These are phyloP conservation scores for Salpingus planirostris DNA, from an alignment of 2,888 invertebrate species.

Conservation along the genomic window DNA sequence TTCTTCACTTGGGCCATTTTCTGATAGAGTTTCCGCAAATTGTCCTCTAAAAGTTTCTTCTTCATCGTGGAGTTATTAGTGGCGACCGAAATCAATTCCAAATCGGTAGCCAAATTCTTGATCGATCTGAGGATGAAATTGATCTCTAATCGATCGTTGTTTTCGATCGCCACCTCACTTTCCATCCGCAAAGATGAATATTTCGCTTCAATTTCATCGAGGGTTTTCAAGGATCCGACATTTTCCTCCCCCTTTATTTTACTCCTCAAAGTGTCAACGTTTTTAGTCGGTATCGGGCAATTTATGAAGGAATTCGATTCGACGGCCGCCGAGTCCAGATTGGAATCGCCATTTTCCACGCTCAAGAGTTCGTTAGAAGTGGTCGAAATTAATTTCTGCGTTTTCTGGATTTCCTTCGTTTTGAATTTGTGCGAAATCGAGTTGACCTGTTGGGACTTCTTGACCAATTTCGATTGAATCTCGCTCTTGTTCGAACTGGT, in stretches of 20 bases:
- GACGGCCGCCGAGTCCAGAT: neutral
- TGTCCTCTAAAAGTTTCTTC: conserved; percentile 17
- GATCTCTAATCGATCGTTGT: conserved; percentile 20
- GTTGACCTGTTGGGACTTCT: conserved; percentile 17
- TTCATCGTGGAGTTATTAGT: conserved; percentile 14
- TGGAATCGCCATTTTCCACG: conserved; percentile 1
- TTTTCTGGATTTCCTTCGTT: conserved; percentile 15
- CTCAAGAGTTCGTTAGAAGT: conserved; percentile 19
- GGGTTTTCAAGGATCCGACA: too few species aligned
- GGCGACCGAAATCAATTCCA: conserved; percentile 25
- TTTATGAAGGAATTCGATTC: neutral
- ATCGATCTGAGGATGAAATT: conserved; percentile 19
- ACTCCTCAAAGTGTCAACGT: too few species aligned
- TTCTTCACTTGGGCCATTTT: conserved; percentile 20
- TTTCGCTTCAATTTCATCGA: conserved; percentile 22
- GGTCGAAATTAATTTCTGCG: conserved; percentile 19
- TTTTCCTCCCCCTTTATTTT: neutral
- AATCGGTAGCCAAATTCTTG: conserved; percentile 19
- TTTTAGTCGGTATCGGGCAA: neutral
- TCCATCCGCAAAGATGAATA: conserved; percentile 17
- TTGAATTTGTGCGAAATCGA: conserved; percentile 18
- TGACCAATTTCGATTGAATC: conserved; percentile 13
- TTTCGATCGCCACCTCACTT: conserved; percentile 18
- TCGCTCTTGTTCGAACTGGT: conserved; percentile 13
- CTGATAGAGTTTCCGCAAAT: conserved; percentile 13